Percentiles rank a stretch among this genome's conserved stretches.
phyloP scores from a whole-genome alignment of 2,888 invertebrate genomes.

The Callosobruchus maculatus region DNA sequence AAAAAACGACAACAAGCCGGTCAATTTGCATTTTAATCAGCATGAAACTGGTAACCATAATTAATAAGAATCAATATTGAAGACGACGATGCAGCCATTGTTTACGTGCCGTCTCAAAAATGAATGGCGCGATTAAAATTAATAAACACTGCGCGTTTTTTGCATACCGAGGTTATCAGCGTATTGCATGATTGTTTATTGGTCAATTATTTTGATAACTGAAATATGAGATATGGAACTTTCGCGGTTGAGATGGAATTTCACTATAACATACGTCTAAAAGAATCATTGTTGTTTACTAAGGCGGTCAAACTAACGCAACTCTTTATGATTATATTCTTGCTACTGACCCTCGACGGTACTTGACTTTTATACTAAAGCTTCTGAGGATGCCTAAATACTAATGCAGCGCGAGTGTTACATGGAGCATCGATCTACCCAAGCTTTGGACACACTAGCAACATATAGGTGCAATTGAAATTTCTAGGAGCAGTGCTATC shows the following conservation, averaged over 20 bases:
- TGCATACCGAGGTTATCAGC: conserved; percentile 4
- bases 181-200: conserved; percentile 5
- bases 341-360: too few relatives aligned
- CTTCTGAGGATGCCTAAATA: too few relatives aligned
- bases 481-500: too few relatives aligned
- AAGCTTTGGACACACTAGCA: too few relatives aligned
- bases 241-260: background rate
- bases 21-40: background rate
- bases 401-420: too few relatives aligned
- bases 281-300: too few relatives aligned
- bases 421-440: too few relatives aligned
- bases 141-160: conserved; percentile 7
- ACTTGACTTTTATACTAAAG: too few relatives aligned
- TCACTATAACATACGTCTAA: too few relatives aligned
- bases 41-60: background rate
- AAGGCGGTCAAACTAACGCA: too few relatives aligned
- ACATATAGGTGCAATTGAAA: too few relatives aligned
- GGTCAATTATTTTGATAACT: conserved; percentile 11
- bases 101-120: background rate
- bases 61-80: background rate
- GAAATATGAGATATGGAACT: background rate
- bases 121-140: conserved; percentile 6
- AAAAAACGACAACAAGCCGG: background rate
- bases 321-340: too few relatives aligned
- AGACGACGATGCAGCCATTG: background rate